Evolutionary conservation across 1,140 invertebrate genomes (phyloP).

Genomic region (Penaeus japonicus): DNA sequence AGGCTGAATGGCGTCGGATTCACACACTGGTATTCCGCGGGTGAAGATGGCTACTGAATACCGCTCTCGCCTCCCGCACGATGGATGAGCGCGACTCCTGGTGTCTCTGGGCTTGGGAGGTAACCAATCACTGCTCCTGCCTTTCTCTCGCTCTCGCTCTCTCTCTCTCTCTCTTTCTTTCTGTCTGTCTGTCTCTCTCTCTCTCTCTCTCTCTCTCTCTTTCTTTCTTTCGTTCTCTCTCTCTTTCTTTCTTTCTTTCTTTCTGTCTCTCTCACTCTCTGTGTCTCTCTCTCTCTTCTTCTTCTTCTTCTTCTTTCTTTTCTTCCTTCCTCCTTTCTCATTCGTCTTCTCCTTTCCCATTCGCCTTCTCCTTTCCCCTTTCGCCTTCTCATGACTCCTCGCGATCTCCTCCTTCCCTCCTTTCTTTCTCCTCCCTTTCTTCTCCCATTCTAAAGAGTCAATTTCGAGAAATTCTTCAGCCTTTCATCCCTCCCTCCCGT

Average conservation of each 20-base stretch:
- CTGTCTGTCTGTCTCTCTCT: too few species aligned
- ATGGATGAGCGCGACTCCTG: background rate
- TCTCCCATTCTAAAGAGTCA: too few species aligned
- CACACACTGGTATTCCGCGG: slow-evolving; percentile 43
- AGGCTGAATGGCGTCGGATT: slow-evolving; percentile 33
- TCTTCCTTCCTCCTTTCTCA: background rate
- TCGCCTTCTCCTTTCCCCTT: background rate
- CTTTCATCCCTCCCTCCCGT: too few species aligned
- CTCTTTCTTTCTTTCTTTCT: background rate
- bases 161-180: too few species aligned
- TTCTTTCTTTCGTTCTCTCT: too few species aligned
- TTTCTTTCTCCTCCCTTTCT: too few species aligned
- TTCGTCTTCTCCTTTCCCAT: background rate
- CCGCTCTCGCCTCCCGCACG: background rate
- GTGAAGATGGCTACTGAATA: slow-evolving; percentile 39
- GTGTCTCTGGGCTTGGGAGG: background rate
- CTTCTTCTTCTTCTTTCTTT: background rate
- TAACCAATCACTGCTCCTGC: background rate
- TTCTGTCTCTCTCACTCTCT: background rate
- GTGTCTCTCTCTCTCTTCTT: background rate
- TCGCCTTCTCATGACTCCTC: background rate
- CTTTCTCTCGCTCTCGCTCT: too few species aligned
- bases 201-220: too few species aligned
- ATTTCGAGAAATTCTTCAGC: too few species aligned
- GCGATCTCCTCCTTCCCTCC: too few species aligned